These are phyloP conservation scores for Cephalotes varians DNA, from an alignment of 2,888 invertebrate species.

Conservation along the genomic window DNA sequence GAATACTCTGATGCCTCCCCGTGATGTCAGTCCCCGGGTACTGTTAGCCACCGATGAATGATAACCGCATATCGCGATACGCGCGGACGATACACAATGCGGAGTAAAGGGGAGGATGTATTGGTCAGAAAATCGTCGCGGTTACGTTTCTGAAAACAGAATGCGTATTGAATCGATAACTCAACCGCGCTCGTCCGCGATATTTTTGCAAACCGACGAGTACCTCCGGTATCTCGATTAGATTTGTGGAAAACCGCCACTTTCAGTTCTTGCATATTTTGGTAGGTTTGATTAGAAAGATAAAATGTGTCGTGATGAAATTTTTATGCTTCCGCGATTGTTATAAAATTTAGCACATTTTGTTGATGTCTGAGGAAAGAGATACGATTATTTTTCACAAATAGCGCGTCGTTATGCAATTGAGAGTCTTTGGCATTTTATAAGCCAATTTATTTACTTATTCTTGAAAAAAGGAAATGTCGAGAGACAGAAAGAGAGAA, in stretches of 20 bases:
- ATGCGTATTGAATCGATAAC: conserved; percentile 68
- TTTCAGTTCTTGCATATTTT: conserved; percentile 10
- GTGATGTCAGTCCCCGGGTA: conserved; percentile 64
- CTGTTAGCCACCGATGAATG: conserved; percentile 81
- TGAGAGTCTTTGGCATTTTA: not conserved
- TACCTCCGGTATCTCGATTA: not conserved
- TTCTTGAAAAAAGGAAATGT: conserved; percentile 1
- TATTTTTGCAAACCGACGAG: conserved; percentile 33
- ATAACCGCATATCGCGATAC: conserved; percentile 82
- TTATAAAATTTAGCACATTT: not conserved
- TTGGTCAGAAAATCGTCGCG: conserved; percentile 69
- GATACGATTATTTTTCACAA: not conserved
- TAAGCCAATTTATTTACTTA: conserved; percentile 19
- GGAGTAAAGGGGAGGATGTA: conserved; percentile 75
- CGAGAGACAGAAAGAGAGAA: not conserved
- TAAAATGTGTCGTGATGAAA: not conserved
- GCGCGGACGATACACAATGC: conserved; percentile 80
- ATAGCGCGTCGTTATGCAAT: not conserved
- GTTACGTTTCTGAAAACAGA: conserved; percentile 66
- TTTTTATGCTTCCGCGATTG: not conserved
- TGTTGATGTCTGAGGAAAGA: not conserved
- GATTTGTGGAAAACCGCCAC: not conserved
- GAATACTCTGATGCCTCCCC: conserved; percentile 55
- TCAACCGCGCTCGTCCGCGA: conserved; percentile 37
- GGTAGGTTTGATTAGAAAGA: not conserved